phyloP scores from a whole-genome alignment of 2,888 invertebrate species.

The Punctoribates punctum region DNA sequence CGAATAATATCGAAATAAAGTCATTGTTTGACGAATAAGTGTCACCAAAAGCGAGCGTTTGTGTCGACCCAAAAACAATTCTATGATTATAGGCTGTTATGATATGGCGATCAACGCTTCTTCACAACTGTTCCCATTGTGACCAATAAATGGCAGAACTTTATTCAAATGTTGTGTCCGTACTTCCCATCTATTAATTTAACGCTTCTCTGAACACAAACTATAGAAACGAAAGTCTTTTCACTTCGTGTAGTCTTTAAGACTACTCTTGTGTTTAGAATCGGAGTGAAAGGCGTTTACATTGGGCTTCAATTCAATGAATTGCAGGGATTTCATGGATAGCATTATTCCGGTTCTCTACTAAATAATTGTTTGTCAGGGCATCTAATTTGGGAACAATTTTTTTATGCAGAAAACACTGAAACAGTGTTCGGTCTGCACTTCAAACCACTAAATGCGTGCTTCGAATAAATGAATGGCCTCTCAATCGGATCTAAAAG shows the following conservation, averaged over 20 bases:
- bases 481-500: background rate
- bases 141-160: constrained; percentile 14
- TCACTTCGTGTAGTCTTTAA: background rate
- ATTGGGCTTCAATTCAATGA: background rate
- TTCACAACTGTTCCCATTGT: constrained; percentile 24
- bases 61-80: constrained; percentile 33
- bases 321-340: background rate
- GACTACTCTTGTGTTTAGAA: background rate
- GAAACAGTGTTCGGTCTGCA: background rate
- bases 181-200: constrained; percentile 26
- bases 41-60: background rate
- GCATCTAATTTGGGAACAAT: constrained; percentile 3
- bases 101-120: constrained; percentile 12
- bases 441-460: constrained; percentile 5
- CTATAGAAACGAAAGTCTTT: constrained; percentile 25
- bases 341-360: constrained; percentile 9
- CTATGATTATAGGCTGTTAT: constrained; percentile 1
- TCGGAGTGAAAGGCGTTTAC: background rate
- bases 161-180: background rate
- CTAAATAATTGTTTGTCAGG: background rate
- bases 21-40: constrained; percentile 26
- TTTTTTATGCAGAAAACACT: background rate
- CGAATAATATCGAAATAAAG: background rate
- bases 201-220: constrained; percentile 26
- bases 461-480: background rate